These are phyloP conservation scores for Abramis brama DNA, from an alignment of 2,113 vertebrate species.

Conservation along the genomic window DNA sequence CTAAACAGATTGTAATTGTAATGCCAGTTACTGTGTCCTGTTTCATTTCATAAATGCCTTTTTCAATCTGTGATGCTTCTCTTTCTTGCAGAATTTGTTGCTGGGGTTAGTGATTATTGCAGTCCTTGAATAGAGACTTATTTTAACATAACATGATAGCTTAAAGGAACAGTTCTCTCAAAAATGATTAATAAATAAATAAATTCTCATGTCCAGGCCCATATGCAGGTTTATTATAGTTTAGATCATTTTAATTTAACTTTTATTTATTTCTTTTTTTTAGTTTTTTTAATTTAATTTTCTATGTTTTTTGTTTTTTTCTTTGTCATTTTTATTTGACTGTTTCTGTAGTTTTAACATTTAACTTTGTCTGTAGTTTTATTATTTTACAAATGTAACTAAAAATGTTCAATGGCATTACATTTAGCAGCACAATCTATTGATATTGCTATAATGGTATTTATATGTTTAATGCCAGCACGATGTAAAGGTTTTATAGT, in stretches of 20 bases:
- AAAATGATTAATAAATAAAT: background rate
- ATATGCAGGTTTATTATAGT: background rate
- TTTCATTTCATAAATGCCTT: constrained; percentile 37
- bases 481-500: too few relatives aligned
- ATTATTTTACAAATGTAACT: too few relatives aligned
- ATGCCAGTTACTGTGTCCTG: constrained; percentile 5
- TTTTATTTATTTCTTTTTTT: background rate
- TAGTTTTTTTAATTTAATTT: too few relatives aligned
- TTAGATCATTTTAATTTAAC: background rate
- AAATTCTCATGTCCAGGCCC: background rate
- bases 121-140: background rate
- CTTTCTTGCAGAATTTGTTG: background rate
- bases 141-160: background rate
- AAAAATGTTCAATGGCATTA: background rate
- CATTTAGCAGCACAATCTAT: background rate
- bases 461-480: background rate
- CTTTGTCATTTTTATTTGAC: background rate
- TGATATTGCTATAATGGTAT: background rate
- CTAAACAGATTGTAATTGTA: constrained; percentile 31
- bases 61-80: constrained; percentile 9
- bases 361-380: too few relatives aligned
- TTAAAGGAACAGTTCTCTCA: background rate
- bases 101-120: constrained; percentile 7
- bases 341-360: too few relatives aligned
- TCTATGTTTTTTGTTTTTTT: too few relatives aligned